These are phyloP conservation scores for Drosophila lacertosa DNA, from an alignment of 1,140 invertebrate species.

Conservation along the genomic window DNA sequence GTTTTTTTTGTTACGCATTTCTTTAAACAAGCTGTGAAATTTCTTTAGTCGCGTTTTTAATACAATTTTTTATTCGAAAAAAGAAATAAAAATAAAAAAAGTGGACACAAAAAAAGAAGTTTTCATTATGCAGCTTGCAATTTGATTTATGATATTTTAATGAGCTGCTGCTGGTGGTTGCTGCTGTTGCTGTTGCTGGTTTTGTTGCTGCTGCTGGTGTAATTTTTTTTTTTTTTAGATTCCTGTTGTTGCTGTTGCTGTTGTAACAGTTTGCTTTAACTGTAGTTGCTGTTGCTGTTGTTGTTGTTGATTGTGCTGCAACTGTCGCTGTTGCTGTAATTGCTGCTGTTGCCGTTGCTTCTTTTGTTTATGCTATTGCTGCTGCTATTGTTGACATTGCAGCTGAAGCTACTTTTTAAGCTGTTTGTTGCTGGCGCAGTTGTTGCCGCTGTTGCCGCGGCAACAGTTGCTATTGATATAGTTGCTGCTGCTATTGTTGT, in stretches of 20 bases:
- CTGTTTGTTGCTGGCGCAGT: background rate
- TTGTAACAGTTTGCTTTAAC: background rate
- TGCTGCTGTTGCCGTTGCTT: background rate
- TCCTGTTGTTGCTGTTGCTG: background rate
- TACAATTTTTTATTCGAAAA: conserved; percentile 12
- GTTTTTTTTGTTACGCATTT: conserved; percentile 62
- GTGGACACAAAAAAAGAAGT: conserved; percentile 22
- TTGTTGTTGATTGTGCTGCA: too few relatives aligned
- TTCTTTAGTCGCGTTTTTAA: conserved; percentile 31
- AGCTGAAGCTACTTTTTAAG: background rate
- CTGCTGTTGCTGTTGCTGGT: background rate
- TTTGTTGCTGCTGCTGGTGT: background rate
- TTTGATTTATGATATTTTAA: conserved; percentile 80
- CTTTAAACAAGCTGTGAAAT: conserved; percentile 49
- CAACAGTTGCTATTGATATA: background rate
- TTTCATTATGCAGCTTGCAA: conserved; percentile 55
- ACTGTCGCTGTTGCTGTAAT: background rate
- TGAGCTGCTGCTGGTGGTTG: conserved; percentile 38
- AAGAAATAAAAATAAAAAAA: too few relatives aligned
- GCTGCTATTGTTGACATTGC: background rate
- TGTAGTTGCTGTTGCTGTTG: background rate
- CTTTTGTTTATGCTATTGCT: background rate
- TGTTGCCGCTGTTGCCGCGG: background rate
- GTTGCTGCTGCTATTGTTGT: background rate
- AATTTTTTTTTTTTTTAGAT: background rate